These are phyloP conservation scores for Grammomys dolichurus DNA, from an alignment of 2,113 vertebrate genomes.

Conservation along the genomic window DNA sequence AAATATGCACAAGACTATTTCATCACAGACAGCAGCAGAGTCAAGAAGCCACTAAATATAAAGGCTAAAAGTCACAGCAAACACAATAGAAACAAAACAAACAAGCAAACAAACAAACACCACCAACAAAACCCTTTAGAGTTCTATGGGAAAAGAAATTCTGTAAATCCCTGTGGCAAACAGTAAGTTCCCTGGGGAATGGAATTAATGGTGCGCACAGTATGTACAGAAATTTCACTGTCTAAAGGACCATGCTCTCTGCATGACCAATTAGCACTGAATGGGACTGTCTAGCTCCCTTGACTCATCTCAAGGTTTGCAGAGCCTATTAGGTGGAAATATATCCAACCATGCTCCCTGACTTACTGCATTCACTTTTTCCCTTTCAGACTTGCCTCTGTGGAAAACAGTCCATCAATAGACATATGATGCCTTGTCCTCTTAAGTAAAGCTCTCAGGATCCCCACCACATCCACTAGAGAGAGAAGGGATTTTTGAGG, in stretches of 20 bases:
- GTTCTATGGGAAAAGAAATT: not conserved
- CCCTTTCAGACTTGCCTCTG: not conserved
- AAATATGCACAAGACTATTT: not conserved
- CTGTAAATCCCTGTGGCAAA: not conserved
- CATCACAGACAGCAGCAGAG: not conserved
- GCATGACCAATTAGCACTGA: too few species aligned
- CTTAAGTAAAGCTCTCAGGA: not conserved
- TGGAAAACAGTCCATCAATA: not conserved
- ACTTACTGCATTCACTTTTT: not conserved
- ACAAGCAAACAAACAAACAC: not conserved
- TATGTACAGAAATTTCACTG: not conserved
- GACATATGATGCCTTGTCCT: not conserved
- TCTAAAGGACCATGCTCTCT: not conserved
- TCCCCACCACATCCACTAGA: not conserved
- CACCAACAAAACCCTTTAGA: not conserved
- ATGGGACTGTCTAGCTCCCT: not conserved
- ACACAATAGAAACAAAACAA: not conserved
- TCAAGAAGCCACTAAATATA: slow-evolving; percentile 3
- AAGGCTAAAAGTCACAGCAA: not conserved
- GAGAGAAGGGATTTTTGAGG: not conserved
- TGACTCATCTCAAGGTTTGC: not conserved
- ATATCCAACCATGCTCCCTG: too few species aligned
- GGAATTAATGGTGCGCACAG: not conserved
- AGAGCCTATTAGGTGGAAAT: not conserved
- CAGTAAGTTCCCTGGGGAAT: not conserved